Conservation (phyloP, 64 coral and sea anemone species). For the Cladopsammia gracilis region DNA sequence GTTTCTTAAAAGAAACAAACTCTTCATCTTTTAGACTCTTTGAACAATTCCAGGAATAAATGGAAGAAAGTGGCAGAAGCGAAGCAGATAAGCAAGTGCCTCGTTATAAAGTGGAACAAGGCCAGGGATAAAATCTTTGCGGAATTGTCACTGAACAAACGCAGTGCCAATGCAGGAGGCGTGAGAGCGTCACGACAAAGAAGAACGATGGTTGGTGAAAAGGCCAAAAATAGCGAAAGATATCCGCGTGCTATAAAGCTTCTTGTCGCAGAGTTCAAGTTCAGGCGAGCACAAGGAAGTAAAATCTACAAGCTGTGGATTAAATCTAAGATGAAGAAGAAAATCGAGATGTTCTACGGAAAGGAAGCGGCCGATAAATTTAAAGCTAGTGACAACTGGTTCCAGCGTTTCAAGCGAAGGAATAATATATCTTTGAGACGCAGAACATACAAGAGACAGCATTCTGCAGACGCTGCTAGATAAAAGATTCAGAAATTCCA, state of each 20-base stretch:
- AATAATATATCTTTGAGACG: conserved; percentile 53
- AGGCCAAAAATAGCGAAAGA: conserved; percentile 28
- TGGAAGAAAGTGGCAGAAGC: conserved; percentile 44
- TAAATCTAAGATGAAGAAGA: conserved; percentile 68
- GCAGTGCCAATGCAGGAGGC: conserved; percentile 43
- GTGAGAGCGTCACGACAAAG: conserved; percentile 32
- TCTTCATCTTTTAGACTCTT: conserved; percentile 38
- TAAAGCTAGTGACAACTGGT: too few relatives aligned
- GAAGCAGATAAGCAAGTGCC: conserved; percentile 41
- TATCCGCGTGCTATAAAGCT: conserved; percentile 50
- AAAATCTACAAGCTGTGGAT: conserved; percentile 80
- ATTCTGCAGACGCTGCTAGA: conserved; percentile 48
- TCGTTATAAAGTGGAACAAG: conserved; percentile 76
- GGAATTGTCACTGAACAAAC: conserved; percentile 36
- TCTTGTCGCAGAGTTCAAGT: conserved; percentile 67
- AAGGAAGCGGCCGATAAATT: conserved; percentile 45
- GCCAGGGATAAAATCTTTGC: conserved; percentile 9
- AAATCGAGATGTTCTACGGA: conserved; percentile 49
- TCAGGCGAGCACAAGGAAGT: conserved; percentile 61
- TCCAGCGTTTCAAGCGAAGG: conserved; percentile 58
- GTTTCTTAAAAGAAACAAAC: conserved; percentile 40
- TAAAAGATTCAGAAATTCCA: conserved; percentile 60
- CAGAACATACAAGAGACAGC: conserved; percentile 68
- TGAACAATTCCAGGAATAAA: conserved; percentile 38
- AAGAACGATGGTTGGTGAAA: conserved; percentile 45